A percentile compares a stretch with the other conserved stretches of the same genome.
Evolutionary conservation across 2,797 vertebrate genomes (phyloP).

Genomic region (Bufotes viridis): DNA sequence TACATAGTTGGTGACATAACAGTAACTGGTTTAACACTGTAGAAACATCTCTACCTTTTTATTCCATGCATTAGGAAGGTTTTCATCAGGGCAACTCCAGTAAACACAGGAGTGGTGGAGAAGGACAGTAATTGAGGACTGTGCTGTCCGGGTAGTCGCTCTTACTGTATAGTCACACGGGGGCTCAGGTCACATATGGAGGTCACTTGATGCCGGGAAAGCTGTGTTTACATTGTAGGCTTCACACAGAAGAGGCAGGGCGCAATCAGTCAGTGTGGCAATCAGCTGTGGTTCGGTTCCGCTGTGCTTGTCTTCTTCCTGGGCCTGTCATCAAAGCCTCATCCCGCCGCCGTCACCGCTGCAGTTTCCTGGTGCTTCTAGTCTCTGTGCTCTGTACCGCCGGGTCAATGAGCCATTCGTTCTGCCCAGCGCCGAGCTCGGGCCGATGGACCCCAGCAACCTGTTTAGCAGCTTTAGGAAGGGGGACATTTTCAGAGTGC

Average conservation of each 20-base stretch:
- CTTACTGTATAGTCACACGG: too few relatives aligned
- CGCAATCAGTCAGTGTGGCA: background rate
- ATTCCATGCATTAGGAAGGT: too few relatives aligned
- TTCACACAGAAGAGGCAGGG: background rate
- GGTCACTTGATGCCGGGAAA: too few relatives aligned
- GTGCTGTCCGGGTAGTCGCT: too few relatives aligned
- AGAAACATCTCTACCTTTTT: too few relatives aligned
- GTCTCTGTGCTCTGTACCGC: slow-evolving; percentile 24
- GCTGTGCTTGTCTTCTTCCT: background rate
- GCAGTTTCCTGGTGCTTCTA: slow-evolving; percentile 50
- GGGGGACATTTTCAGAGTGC: slow-evolving; percentile 91
- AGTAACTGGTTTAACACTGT: too few relatives aligned
- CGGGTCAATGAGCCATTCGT: slow-evolving; percentile 66
- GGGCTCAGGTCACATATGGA: too few relatives aligned
- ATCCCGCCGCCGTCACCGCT: background rate
- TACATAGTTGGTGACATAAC: too few relatives aligned
- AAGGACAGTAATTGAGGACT: too few relatives aligned
- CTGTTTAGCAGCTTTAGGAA: slow-evolving; percentile 94
- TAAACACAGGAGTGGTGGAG: too few relatives aligned
- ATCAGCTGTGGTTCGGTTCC: slow-evolving; percentile 25
- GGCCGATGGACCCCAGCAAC: slow-evolving; percentile 88
- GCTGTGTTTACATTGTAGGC: background rate
- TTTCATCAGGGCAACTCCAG: too few relatives aligned
- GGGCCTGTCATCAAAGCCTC: background rate
- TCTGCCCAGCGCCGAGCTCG: slow-evolving; percentile 54